Conservation (phyloP, 2,797 vertebrate species). For the Austrolebias charrua region DNA sequence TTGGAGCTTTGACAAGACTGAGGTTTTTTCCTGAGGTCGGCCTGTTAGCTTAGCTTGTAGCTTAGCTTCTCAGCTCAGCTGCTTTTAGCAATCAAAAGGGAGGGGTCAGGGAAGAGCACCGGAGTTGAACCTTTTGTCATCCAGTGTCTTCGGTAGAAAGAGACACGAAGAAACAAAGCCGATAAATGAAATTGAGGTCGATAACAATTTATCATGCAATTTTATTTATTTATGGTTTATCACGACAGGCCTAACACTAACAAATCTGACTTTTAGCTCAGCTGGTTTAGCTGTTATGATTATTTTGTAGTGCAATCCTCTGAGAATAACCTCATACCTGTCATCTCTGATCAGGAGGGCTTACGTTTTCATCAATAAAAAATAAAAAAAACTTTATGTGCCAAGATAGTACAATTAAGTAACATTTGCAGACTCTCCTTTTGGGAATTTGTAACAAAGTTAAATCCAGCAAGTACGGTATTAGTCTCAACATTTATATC, state of each 20-base stretch:
- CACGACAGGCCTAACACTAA: background rate
- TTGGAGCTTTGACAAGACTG: no score
- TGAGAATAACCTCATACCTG: conserved; percentile 22
- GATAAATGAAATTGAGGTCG: no score
- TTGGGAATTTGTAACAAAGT: conserved; percentile 8
- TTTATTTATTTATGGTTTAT: no score
- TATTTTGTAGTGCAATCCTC: background rate
- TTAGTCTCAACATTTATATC: conserved; percentile 16
- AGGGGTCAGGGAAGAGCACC: no score
- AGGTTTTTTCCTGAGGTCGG: no score
- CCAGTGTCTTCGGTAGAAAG: no score
- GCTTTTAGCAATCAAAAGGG: no score
- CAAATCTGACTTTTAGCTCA: background rate
- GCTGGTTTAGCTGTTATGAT: background rate
- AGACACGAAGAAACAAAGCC: no score
- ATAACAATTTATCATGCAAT: no score
- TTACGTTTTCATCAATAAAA: background rate
- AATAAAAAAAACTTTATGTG: background rate
- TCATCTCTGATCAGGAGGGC: conserved; percentile 14
- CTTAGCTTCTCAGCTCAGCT: no score
- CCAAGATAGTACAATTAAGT: conserved; percentile 5
- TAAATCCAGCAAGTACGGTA: conserved; percentile 13
- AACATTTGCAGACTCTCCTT: conserved; percentile 21
- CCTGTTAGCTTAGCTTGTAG: no score
- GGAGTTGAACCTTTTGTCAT: no score